Evolutionary conservation across 2,888 invertebrate genomes (phyloP), one percentile per base, ranked within the genome.

Genomic region (Pammene aurita): DNA sequence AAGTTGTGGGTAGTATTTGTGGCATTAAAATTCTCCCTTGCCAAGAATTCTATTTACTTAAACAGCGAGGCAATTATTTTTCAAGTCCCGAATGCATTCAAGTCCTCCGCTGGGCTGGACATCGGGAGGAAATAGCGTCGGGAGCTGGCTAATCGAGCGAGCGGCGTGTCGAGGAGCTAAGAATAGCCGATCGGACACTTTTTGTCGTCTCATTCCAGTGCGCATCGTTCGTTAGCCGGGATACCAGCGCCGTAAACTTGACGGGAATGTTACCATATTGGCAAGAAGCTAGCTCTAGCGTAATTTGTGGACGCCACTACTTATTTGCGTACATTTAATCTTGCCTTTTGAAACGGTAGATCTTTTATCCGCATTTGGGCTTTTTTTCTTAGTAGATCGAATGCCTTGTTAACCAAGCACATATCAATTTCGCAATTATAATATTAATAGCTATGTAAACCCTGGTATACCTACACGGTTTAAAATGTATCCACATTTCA

Each of bases 111-210:
- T 73, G 75, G 77, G 73, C 74, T 74, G 76, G 74, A 77, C 80
- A 76, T 73, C 72, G 76, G 74, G 75, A 80, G 77, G 76, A 78
- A 77, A 77, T 77, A 65, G 61, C 71, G 72, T 72, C 74, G 69
- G 76, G 76, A 78, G 78, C 76, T 77, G 79, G 80, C 82, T 84
- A 85, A 84, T 84, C 81, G 83, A 79, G 78, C 77, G 74, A 68
- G 74, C 77, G 77, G 78, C 78, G 79, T 80, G 80, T 80, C 79
- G 76, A 70, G 63, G 66, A 74, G 75, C 80, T 80, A 82, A 84
- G 86, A 85, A 86, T 86, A 85, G 83, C 78, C 78, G 82, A 80
- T 81, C 75, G 79, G 74, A 79, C 74, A 80, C 80, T 88, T 89
- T 89, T 88, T 89, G 82, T 82, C 78, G 75, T 77, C 73, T 78